phyloP scores from a whole-genome alignment of 2,113 vertebrate genomes.

The Pterocles orientalis region DNA sequence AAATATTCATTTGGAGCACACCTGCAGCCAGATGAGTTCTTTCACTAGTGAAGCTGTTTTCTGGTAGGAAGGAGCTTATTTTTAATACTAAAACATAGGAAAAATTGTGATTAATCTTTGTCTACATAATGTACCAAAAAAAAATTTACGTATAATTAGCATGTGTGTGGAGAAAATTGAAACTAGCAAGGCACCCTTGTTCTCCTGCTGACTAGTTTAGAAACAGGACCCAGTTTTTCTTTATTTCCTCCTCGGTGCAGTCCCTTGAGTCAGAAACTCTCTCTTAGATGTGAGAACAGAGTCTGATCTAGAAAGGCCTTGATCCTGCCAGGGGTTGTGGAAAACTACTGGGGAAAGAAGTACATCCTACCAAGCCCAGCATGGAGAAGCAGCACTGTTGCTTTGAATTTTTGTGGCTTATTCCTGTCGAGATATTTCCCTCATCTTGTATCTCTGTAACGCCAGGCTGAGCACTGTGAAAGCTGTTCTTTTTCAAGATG shows the following conservation, averaged over 20 bases:
- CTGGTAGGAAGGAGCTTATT: neutral
- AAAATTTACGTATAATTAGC: neutral
- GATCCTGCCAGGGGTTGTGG: neutral
- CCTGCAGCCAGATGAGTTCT: neutral
- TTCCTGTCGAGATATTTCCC: neutral
- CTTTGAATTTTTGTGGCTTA: neutral
- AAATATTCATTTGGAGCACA: neutral
- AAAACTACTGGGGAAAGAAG: neutral
- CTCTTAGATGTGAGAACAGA: neutral
- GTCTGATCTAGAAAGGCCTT: neutral
- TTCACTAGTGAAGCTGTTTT: neutral
- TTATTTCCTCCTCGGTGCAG: neutral
- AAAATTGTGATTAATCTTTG: neutral
- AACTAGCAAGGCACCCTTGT: neutral
- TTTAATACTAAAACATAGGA: neutral
- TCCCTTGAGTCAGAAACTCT: neutral
- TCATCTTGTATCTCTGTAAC: rapidly evolving
- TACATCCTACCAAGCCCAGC: neutral
- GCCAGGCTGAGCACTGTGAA: neutral
- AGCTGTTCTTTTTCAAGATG: neutral
- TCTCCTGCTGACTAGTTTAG: neutral
- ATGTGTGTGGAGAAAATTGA: neutral
- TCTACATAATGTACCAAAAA: neutral
- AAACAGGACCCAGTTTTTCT: neutral
- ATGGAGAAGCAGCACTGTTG: neutral